phyloP scores from a whole-genome alignment of 2,113 vertebrate species.

The Typhlomys cinereus region DNA sequence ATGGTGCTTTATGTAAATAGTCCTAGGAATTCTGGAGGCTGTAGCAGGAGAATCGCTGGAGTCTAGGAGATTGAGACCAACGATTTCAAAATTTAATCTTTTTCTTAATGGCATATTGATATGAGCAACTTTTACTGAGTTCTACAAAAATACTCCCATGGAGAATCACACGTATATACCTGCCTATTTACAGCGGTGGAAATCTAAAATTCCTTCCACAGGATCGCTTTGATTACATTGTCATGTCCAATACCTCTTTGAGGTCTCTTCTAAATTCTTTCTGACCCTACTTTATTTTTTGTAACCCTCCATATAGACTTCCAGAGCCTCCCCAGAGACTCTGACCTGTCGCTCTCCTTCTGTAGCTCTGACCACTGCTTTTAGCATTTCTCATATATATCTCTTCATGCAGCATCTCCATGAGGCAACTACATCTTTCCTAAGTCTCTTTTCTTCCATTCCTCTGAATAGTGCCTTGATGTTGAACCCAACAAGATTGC shows the following conservation, averaged over 20 bases:
- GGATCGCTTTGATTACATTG: background rate
- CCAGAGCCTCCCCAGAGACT: background rate
- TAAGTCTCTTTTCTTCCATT: background rate
- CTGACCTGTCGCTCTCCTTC: background rate
- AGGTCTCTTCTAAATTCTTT: background rate
- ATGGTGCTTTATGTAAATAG: background rate
- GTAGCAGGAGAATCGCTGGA: background rate
- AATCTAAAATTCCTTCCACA: background rate
- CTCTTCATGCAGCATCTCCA: background rate
- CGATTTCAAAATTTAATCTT: background rate
- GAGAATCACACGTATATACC: background rate
- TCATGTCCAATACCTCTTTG: background rate
- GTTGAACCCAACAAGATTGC: background rate
- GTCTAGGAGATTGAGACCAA: background rate
- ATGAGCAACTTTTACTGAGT: constrained; percentile 39
- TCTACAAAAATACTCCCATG: background rate
- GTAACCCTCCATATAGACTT: background rate
- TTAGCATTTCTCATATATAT: background rate
- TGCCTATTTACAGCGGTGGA: background rate
- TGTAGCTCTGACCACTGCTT: background rate
- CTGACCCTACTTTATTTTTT: background rate
- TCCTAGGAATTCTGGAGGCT: background rate
- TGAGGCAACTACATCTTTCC: background rate
- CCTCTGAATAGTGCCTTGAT: background rate
- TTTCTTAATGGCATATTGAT: background rate